These are phyloP conservation scores for Embiotoca jacksoni DNA, from an alignment of 2,113 vertebrate species.

Conservation along the genomic window DNA sequence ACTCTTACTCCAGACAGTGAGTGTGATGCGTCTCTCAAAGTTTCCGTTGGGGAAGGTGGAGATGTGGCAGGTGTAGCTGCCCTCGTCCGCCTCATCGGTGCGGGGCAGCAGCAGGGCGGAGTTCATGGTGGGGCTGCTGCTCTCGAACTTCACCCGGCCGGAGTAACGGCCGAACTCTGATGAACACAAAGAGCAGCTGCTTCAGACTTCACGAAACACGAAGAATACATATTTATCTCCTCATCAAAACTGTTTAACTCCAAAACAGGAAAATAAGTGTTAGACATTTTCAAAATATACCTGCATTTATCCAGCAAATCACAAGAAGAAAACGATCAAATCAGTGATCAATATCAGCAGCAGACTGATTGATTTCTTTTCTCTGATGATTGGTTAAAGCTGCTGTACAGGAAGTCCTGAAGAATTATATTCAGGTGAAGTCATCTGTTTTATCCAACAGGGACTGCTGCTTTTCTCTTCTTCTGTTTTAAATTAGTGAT, in stretches of 20 bases:
- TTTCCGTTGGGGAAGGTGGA: constrained; percentile 82
- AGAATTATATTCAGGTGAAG: too few species aligned
- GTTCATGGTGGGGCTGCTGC: constrained; percentile 61
- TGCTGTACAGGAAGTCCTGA: too few species aligned
- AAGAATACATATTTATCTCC: not conserved
- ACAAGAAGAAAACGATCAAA: not conserved
- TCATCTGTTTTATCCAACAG: too few species aligned
- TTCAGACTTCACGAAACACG: not conserved
- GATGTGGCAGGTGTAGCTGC: constrained; percentile 81
- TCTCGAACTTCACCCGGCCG: constrained; percentile 76
- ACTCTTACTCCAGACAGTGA: constrained; percentile 83
- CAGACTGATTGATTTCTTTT: not conserved
- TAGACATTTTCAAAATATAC: not conserved
- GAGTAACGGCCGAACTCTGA: constrained; percentile 78
- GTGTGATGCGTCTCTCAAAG: constrained; percentile 75
- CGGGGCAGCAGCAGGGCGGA: constrained; percentile 75
- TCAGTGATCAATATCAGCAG: too few species aligned
- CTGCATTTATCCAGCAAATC: constrained; percentile 11
- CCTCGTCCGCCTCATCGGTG: constrained; percentile 78
- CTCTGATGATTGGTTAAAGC: not conserved
- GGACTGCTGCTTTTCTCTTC: too few species aligned
- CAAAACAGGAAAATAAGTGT: not conserved
- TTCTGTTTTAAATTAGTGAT: too few species aligned
- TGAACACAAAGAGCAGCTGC: not conserved
- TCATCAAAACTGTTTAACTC: not conserved